Percentiles rank a stretch among this genome's conserved stretches.
phyloP scores from a whole-genome alignment of 2,113 vertebrate species.

The Butastur rufipennis region DNA sequence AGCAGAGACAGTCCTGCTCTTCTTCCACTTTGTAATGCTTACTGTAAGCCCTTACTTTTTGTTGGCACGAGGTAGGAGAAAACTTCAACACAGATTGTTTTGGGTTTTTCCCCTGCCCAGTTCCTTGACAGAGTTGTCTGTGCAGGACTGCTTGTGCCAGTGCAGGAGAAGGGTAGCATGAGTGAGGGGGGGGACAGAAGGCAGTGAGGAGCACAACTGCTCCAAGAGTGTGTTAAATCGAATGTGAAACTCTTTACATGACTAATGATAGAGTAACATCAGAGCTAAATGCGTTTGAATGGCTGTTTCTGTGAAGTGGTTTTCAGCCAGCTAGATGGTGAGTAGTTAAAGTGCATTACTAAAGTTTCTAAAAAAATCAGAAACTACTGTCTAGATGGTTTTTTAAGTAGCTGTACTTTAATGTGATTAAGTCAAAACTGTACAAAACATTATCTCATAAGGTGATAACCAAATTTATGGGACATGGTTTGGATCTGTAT shows the following conservation, averaged over 20 bases:
- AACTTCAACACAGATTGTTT: background rate
- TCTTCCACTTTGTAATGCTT: background rate
- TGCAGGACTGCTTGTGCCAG: background rate
- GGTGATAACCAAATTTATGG: background rate
- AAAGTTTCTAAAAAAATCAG: background rate
- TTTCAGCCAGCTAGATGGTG: background rate
- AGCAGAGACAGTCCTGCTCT: background rate
- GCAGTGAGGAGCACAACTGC: background rate
- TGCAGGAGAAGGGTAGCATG: background rate
- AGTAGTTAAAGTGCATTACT: background rate
- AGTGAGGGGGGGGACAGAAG: background rate
- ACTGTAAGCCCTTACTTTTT: background rate
- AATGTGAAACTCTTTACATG: background rate
- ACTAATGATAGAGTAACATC: background rate
- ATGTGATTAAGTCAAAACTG: background rate
- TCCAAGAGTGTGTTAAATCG: background rate
- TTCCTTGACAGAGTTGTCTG: background rate
- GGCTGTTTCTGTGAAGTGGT: background rate
- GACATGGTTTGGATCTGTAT: background rate
- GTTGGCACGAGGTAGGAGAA: accelerated
- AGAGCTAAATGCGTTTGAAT: background rate
- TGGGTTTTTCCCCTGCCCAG: too few species aligned
- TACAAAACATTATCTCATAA: background rate
- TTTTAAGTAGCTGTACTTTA: background rate
- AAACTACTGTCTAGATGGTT: background rate